Conservation (phyloP, 2,797 vertebrate species). For the Telmatherina bonti region DNA sequence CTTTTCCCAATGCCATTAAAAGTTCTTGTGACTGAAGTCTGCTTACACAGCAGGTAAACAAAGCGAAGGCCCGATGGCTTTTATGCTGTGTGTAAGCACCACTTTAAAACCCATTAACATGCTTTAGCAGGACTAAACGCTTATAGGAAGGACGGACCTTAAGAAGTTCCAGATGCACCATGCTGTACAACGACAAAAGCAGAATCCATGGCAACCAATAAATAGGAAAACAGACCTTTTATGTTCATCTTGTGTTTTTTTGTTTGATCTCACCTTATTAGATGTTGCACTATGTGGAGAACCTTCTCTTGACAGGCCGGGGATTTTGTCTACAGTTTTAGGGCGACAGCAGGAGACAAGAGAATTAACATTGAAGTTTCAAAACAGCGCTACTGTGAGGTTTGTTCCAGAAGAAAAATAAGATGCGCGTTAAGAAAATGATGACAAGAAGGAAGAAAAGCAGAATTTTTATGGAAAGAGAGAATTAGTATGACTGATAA, state of each 20-base stretch:
- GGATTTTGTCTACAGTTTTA: constrained; percentile 86
- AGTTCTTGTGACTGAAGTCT: constrained; percentile 67
- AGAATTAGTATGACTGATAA: constrained; percentile 25
- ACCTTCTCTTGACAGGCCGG: constrained; percentile 88
- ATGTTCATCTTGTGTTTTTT: neutral
- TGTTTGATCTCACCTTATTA: constrained; percentile 85
- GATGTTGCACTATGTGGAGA: constrained; percentile 91
- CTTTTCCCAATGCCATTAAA: constrained; percentile 30
- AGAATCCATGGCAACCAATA: constrained; percentile 13
- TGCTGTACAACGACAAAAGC: constrained; percentile 43
- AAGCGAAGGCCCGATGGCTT: constrained; percentile 59
- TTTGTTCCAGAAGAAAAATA: neutral
- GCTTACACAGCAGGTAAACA: constrained; percentile 80
- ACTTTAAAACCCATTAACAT: constrained; percentile 81
- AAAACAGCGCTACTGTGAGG: neutral
- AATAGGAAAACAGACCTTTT: constrained; percentile 17
- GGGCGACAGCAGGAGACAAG: neutral
- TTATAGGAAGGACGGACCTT: constrained; percentile 69
- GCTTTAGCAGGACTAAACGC: constrained; percentile 65
- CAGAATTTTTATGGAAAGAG: neutral
- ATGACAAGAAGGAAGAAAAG: constrained; percentile 16
- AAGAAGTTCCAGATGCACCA: constrained; percentile 77
- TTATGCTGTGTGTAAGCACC: constrained; percentile 66
- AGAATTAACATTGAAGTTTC: neutral
- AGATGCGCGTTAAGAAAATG: neutral